Evolutionary conservation across 2,113 vertebrate genomes (phyloP), one percentile per base, ranked within the genome.

Genomic region (Oxyruncus cristatus): DNA sequence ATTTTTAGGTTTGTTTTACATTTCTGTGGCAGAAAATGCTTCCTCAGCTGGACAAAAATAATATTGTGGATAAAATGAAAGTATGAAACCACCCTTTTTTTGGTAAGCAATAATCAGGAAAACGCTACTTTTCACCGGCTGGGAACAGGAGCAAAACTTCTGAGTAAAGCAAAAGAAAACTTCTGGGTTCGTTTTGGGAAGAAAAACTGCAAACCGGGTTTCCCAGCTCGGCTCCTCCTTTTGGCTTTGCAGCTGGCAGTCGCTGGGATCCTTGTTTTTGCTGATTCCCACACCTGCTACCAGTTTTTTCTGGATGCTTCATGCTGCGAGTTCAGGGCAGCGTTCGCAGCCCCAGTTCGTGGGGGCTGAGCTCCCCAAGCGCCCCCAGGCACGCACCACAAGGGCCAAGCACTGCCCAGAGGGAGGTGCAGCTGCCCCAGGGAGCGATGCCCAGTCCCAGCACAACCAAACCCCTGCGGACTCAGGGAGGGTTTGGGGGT

Each of bases 1-100:
- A 63, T 87, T 95, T 95, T 95, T 78, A 66, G 52, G 9, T 74
- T 85, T 70, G 46, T 72, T 82, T 88, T 5, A n/a, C 27, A 20
- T 41, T 92, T 73, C 76, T 46, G 21, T 32, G 37, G 24, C 32
- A 35, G 21, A 82, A 96, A 93, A 39, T 26, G 46, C 71, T 91
- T 94, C 27, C 63, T 85, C 74, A 75, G 62, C 56, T 30, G 73
- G 37, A 58, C 33, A 68, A 85, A 90, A 91, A 33, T 16, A 70
- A 22, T 26, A 20, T 6, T 42, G 67, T 23, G 24, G 56, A 35
- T 70, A n/a, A 91, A 91, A 41, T 2, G 2, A 28, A 77, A 96
- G 37, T 14, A 42, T 66, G n/a, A 90, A 73, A 82, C 46, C 11
- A 15, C 4, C 1, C 13, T 28, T 13, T 26, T 21, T 21, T 61